Evolutionary conservation across 2,888 invertebrate genomes (phyloP).

Genomic region (Eupeodes luniger): DNA sequence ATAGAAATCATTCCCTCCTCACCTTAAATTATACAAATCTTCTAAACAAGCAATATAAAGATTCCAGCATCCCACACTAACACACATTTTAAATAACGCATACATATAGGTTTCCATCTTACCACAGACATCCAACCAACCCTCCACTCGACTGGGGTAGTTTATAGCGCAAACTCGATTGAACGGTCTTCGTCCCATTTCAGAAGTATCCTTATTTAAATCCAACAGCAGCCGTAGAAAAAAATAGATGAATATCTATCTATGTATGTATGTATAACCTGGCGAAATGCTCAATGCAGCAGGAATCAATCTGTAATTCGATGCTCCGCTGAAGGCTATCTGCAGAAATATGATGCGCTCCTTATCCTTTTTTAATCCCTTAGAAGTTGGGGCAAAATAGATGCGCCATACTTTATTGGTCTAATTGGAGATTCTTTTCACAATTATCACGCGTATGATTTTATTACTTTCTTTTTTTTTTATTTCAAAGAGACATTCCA

Average conservation of each 20-base stretch:
- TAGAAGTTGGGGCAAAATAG: slow-evolving; percentile 11
- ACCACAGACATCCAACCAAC: slow-evolving; percentile 85
- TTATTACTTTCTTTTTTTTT: background rate
- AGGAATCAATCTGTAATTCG: slow-evolving; percentile 10
- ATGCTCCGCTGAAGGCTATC: background rate
- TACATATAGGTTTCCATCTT: slow-evolving; percentile 76
- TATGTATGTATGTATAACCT: slow-evolving; percentile 2
- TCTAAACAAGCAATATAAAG: too few relatives aligned
- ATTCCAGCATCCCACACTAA: slow-evolving; percentile 46
- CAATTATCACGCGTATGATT: background rate
- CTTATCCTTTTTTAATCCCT: slow-evolving; percentile 45
- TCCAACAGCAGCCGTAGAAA: slow-evolving; percentile 12
- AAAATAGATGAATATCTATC: background rate
- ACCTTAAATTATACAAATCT: too few relatives aligned
- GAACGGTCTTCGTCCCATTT: slow-evolving; percentile 83
- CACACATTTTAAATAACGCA: background rate
- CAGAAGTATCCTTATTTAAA: slow-evolving; percentile 47
- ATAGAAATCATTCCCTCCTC: too few relatives aligned
- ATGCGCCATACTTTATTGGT: slow-evolving; percentile 17
- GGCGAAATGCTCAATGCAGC: slow-evolving; percentile 22
- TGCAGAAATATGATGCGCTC: slow-evolving; percentile 50
- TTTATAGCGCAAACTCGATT: slow-evolving; percentile 83
- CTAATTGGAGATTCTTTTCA: slow-evolving; percentile 22
- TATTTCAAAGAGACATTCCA: slow-evolving; percentile 10
- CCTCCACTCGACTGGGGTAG: slow-evolving; percentile 84